Evolutionary conservation across 2,888 invertebrate genomes (phyloP).

Genomic region (Pantelozetes paolii): DNA sequence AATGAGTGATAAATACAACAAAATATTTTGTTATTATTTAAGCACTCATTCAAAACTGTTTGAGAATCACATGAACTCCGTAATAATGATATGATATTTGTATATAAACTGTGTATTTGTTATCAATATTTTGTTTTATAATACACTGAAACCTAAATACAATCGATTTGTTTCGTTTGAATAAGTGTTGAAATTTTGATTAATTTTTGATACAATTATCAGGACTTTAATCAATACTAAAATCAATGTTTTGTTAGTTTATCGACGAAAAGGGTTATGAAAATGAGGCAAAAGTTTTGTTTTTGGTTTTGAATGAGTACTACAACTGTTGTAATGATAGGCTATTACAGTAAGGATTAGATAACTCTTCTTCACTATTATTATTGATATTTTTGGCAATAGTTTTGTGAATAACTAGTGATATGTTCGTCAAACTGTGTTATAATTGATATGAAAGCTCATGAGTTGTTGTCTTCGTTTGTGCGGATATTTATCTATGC

Average conservation of each 20-base stretch:
- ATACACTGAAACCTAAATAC: no score
- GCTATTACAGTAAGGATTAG: constrained; percentile 9
- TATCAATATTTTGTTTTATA: no score
- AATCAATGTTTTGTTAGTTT: no score
- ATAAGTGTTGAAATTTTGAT: no score
- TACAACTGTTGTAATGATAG: neutral
- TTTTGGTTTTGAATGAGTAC: neutral
- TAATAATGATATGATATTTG: no score
- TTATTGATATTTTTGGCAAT: neutral
- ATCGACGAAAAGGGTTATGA: no score
- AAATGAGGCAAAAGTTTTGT: neutral
- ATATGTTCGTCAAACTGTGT: constrained; percentile 5
- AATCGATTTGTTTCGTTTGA: no score
- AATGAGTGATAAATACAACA: neutral
- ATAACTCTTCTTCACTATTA: neutral
- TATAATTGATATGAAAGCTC: constrained; percentile 5
- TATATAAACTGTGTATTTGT: no score
- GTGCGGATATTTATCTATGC: neutral
- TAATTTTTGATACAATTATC: no score
- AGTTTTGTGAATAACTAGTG: neutral
- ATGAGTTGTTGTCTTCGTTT: neutral
- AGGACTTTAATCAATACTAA: no score
- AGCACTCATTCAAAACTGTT: neutral
- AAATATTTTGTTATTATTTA: neutral
- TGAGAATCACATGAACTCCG: constrained; percentile 1